Conservation (phyloP, 92 coral and sea anemone genomes). For the Siderastrea siderea region DNA sequence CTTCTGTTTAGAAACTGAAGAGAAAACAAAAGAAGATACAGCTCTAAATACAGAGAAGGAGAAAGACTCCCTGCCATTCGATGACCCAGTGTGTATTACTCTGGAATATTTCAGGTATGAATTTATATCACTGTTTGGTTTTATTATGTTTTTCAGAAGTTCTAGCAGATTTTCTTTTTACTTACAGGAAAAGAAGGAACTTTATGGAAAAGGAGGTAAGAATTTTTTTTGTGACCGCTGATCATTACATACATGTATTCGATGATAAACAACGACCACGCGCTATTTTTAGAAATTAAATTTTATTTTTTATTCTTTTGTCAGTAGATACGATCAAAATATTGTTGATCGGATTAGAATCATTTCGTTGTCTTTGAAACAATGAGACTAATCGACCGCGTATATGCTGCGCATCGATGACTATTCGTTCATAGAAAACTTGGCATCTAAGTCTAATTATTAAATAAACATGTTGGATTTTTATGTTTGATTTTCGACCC, state of each 20-base stretch:
- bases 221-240: not conserved
- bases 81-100: conserved; percentile 79
- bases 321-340: no score
- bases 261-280: no score
- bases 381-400: no score
- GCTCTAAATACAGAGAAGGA: conserved; percentile 4
- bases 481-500: not conserved
- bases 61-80: conserved; percentile 42
- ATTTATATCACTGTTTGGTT: no score
- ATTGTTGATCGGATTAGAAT: no score
- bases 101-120: conserved; percentile 84
- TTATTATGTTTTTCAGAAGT: not conserved
- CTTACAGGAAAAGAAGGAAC: conserved; percentile 65
- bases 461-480: no score
- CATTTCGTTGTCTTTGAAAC: no score
- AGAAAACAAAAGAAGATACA: not conserved
- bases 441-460: not conserved
- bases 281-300: no score
- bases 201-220: conserved; percentile 73
- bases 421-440: no score
- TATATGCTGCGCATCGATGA: no score
- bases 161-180: not conserved
- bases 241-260: no score
- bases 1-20: conserved; percentile 2
- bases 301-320: no score